Conservation (phyloP, 2,113 vertebrate species). For the Eclectus roratus region DNA sequence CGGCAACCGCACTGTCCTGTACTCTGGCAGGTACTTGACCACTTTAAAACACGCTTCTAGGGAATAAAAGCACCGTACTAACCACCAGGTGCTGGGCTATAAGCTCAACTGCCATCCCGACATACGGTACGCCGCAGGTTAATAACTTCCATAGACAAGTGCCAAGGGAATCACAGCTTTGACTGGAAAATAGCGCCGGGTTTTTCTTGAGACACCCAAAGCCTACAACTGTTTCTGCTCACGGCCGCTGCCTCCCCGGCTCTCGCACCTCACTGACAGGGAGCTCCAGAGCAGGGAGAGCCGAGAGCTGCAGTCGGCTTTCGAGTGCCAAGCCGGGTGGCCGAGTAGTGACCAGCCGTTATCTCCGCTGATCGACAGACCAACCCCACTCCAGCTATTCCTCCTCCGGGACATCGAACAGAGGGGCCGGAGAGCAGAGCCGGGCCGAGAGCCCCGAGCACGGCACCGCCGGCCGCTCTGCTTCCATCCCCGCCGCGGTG, state of each 20-base stretch:
- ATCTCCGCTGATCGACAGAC: background rate
- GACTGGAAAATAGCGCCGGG: background rate
- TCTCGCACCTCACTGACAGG: background rate
- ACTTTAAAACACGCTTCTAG: accelerated
- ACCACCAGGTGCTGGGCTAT: background rate
- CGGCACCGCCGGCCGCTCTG: background rate
- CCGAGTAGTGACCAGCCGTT: background rate
- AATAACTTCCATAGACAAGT: accelerated
- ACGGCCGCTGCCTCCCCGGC: background rate
- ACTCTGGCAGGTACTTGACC: background rate
- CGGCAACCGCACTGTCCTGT: accelerated
- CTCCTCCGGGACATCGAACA: background rate
- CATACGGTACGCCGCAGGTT: accelerated
- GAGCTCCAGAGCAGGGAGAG: background rate
- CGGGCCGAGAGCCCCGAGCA: too few relatives aligned
- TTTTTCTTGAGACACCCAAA: background rate
- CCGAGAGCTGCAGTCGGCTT: background rate
- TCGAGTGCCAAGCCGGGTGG: too few relatives aligned
- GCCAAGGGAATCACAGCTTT: accelerated
- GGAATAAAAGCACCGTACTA: background rate
- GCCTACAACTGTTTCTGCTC: accelerated
- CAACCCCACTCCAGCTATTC: background rate
- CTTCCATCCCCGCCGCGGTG: background rate
- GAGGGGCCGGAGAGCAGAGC: background rate
- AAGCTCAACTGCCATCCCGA: background rate